Conservation (phyloP, 1,140 invertebrate genomes). For the Drosophila takahashii region DNA sequence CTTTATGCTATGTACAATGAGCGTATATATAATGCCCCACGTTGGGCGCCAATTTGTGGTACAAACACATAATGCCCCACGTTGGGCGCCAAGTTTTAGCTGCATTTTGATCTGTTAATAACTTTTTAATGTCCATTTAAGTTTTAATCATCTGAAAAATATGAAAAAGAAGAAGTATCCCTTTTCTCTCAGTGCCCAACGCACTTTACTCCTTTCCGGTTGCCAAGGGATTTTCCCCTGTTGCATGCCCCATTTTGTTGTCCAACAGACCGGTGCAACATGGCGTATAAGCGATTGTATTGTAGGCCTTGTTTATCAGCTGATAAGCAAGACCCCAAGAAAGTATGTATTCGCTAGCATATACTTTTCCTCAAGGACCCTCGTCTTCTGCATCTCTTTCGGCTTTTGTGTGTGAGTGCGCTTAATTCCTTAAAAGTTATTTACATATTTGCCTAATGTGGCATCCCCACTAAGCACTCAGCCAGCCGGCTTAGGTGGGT, state of each 20-base stretch:
- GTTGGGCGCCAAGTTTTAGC: neutral
- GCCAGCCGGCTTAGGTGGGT: slow-evolving; percentile 45
- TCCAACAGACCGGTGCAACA: slow-evolving; percentile 63
- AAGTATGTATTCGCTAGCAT: neutral
- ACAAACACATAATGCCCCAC: no score
- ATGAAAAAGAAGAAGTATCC: no score
- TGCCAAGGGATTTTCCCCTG: slow-evolving; percentile 20
- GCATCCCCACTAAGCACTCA: slow-evolving; percentile 67
- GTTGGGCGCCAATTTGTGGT: neutral
- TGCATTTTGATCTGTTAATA: no score
- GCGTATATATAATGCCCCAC: neutral
- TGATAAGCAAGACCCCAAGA: slow-evolving; percentile 39
- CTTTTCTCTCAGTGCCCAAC: slow-evolving; percentile 32
- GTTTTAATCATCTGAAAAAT: no score
- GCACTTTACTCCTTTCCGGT: slow-evolving; percentile 33
- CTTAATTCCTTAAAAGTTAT: slow-evolving; percentile 83
- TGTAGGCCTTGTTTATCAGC: slow-evolving; percentile 55
- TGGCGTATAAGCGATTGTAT: slow-evolving; percentile 78
- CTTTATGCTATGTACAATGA: no score
- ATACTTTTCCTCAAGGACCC: neutral
- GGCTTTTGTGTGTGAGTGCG: slow-evolving; percentile 63
- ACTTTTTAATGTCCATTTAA: no score
- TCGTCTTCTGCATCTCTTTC: slow-evolving; percentile 18
- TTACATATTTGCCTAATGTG: slow-evolving; percentile 79
- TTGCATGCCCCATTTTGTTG: slow-evolving; percentile 40